Evolutionary conservation across 2,113 vertebrate species (phyloP).

Genomic region (Seriola rivoliana): DNA sequence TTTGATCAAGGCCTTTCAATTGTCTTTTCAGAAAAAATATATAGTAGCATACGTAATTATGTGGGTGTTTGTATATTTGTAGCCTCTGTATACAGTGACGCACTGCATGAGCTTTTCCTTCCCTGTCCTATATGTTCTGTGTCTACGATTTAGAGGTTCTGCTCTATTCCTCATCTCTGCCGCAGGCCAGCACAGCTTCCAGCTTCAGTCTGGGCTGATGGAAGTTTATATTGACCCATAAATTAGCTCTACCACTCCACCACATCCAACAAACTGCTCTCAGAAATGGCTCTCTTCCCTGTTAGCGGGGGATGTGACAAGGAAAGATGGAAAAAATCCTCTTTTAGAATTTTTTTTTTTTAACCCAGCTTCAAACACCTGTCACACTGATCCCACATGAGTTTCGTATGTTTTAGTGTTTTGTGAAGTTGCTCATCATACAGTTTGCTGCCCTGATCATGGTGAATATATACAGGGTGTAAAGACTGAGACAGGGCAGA

Average conservation of each 20-base stretch:
- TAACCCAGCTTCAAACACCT: background rate
- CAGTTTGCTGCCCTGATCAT: slow-evolving; percentile 21
- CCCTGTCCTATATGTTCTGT: slow-evolving; percentile 30
- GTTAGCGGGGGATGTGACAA: slow-evolving; percentile 44
- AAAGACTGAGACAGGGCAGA: slow-evolving; percentile 1
- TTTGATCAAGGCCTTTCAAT: slow-evolving; percentile 2
- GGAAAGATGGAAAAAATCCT: slow-evolving; percentile 5
- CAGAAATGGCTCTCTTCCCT: slow-evolving; percentile 60
- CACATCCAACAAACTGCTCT: slow-evolving; percentile 68
- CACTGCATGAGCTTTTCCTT: background rate
- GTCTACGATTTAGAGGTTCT: slow-evolving; percentile 50
- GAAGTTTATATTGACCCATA: slow-evolving; percentile 82
- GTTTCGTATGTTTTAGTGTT: background rate
- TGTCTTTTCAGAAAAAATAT: background rate
- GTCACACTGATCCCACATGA: background rate
- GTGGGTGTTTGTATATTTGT: slow-evolving; percentile 24
- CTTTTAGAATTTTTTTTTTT: background rate
- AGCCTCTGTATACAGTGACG: background rate
- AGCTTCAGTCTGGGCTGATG: slow-evolving; percentile 64
- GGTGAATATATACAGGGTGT: background rate
- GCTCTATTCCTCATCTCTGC: slow-evolving; percentile 60
- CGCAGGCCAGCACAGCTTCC: slow-evolving; percentile 60
- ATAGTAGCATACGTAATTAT: background rate
- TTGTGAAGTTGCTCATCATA: background rate
- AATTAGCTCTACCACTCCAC: slow-evolving; percentile 73